These are phyloP conservation scores for Tetranychus piercei DNA, from an alignment of 2,888 invertebrate genomes.

Conservation along the genomic window DNA sequence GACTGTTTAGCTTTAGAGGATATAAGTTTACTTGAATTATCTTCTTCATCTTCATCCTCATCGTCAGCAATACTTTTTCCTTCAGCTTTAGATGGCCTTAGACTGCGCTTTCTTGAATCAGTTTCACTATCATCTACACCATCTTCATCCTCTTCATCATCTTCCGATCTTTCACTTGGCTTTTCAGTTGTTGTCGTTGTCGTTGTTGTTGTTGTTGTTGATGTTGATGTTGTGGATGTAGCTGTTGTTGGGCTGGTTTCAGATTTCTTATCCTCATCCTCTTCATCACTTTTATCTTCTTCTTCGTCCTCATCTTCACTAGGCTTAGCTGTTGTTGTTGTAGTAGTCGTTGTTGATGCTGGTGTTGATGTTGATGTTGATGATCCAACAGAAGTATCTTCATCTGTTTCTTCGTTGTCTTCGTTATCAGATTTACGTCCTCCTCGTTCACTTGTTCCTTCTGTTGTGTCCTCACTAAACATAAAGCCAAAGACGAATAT, in stretches of 20 bases:
- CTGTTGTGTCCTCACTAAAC: not conserved
- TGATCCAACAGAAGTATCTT: not conserved
- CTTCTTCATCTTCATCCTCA: not conserved
- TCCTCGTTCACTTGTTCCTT: not conserved
- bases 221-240: not conserved
- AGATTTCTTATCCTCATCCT: slow-evolving; percentile 9
- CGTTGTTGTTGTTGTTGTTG: not conserved
- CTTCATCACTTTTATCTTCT: not conserved
- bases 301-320: slow-evolving; percentile 9
- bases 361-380: not conserved
- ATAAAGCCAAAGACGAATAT: not conserved
- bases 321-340: not conserved
- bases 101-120: not conserved
- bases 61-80: not conserved
- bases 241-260: not conserved
- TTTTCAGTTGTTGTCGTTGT: not conserved
- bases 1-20: not conserved
- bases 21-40: not conserved
- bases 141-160: not conserved
- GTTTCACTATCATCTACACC: not conserved
- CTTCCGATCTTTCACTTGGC: not conserved
- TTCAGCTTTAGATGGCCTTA: not conserved
- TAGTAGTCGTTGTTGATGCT: not conserved
- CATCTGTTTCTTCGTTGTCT: not conserved
- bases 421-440: not conserved